Percentiles rank a stretch among this genome's conserved stretches.
phyloP scores from a whole-genome alignment of 2,113 vertebrate species.

The Sebastes schlegelii region DNA sequence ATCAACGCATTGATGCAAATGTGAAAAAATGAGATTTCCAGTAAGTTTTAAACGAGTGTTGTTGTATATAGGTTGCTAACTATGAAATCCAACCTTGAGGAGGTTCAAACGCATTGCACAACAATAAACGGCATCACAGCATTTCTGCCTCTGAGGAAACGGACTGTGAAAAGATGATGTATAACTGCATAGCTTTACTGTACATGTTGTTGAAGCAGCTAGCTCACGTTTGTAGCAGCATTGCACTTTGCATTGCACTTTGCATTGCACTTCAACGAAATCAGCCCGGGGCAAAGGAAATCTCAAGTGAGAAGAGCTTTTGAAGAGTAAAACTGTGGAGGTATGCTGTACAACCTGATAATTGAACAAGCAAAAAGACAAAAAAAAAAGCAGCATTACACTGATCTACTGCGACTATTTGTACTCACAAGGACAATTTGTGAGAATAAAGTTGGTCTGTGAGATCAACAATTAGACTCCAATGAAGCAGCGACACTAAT shows the following conservation, averaged over 20 bases:
- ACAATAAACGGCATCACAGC: not conserved
- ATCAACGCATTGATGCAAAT: not conserved
- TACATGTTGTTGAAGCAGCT: conserved; percentile 1
- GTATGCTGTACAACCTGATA: conserved; percentile 28
- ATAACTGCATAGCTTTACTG: conserved; percentile 24
- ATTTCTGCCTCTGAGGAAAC: not conserved
- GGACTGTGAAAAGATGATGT: not conserved
- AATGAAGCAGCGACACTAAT: conserved; percentile 9
- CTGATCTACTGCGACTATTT: not conserved
- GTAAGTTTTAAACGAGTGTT: not conserved
- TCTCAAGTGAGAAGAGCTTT: conserved; percentile 18
- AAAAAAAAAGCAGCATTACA: conserved; percentile 11
- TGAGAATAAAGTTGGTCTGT: not conserved
- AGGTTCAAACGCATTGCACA: conserved; percentile 22
- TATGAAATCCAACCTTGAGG: conserved; percentile 30
- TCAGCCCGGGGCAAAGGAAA: conserved; percentile 5
- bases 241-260: conserved; percentile 32
- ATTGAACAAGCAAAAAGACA: not conserved
- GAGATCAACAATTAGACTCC: conserved; percentile 9
- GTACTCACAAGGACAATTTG: not conserved
- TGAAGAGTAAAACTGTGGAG: conserved; percentile 7
- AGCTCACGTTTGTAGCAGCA: conserved; percentile 15
- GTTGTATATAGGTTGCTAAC: not conserved
- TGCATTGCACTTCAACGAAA: conserved; percentile 38
- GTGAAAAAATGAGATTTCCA: not conserved